phyloP scores from a whole-genome alignment of 2,113 vertebrate species.

The Athene noctua region DNA sequence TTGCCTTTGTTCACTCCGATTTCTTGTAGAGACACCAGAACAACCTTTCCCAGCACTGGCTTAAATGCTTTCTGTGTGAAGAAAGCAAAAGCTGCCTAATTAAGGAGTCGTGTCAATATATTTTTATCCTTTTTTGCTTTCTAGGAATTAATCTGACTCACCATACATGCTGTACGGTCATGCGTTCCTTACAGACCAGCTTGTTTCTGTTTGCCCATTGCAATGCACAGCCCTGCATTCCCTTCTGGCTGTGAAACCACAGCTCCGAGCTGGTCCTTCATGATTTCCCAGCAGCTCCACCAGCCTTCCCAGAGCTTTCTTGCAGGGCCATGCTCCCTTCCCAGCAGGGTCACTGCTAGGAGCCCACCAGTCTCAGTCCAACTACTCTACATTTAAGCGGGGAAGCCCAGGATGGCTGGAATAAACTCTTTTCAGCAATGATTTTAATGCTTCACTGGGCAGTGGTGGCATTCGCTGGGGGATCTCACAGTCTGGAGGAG shows the following conservation, averaged over 20 bases:
- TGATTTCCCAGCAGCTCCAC: background rate
- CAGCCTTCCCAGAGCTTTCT: background rate
- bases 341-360: background rate
- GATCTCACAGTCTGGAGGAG: background rate
- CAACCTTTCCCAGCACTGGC: background rate
- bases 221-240: background rate
- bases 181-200: background rate
- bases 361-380: background rate
- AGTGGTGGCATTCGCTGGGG: background rate
- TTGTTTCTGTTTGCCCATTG: background rate
- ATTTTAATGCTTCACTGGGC: background rate
- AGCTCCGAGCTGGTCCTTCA: background rate
- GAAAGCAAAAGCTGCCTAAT: background rate
- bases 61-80: background rate
- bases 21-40: background rate
- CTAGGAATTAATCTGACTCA: constrained; percentile 40
- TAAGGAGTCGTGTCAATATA: background rate
- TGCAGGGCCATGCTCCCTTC: rapidly evolving
- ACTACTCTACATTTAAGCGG: background rate
- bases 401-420: background rate
- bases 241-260: background rate
- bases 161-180: background rate
- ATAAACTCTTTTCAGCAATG: background rate
- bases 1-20: background rate
- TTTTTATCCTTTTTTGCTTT: constrained; percentile 16